Evolutionary conservation across 2,113 vertebrate genomes (phyloP), one percentile per base, ranked within the genome.

Genomic region (Oxygymnocypris stewartii): DNA sequence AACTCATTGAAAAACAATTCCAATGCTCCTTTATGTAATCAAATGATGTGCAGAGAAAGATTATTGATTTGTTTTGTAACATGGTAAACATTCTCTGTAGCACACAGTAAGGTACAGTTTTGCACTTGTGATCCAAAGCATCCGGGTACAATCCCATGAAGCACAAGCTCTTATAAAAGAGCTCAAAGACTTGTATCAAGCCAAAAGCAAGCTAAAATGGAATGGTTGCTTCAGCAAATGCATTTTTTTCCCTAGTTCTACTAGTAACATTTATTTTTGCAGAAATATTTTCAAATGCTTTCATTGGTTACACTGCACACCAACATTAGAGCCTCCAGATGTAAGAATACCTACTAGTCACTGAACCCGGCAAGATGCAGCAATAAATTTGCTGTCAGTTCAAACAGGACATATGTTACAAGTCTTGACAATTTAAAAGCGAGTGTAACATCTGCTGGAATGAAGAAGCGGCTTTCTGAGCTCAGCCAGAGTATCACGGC

Each of bases 361-460:
- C n/a, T 49, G 42, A 14, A 47, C 74, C 74, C 16, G 42, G 42
- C 25, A 11, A 49, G 42, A 42, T 28, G 23, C n/a, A 76, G 74
- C 74, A 76, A 76, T 49, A 76, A 47, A 76, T 25, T 49, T 13
- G 3, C 42, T 76, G 74, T 76, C 42, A 76, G 42, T 47, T 47
- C 13, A 6, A 75, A 76, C 74, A 76, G 42, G 78, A 63, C 57
- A 42, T 80, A 25, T 25, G 54, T 25, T n/a, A 40, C 35, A 25
- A 25, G 23, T 63, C 23, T 61, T 13, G 37, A 80, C 35, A 61
- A 80, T 42, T 25, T 40, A 61, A 61, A 61, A 79, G 77, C 12
- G 42, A 75, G 73, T 25, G 20, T 61, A 61, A 79, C 57, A 80
- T 80, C 54, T 63, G 28, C 51, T 57, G 77, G 4, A 78, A 54